Conservation (phyloP, 2,888 invertebrate genomes). For the Xestia sexstrigata region DNA sequence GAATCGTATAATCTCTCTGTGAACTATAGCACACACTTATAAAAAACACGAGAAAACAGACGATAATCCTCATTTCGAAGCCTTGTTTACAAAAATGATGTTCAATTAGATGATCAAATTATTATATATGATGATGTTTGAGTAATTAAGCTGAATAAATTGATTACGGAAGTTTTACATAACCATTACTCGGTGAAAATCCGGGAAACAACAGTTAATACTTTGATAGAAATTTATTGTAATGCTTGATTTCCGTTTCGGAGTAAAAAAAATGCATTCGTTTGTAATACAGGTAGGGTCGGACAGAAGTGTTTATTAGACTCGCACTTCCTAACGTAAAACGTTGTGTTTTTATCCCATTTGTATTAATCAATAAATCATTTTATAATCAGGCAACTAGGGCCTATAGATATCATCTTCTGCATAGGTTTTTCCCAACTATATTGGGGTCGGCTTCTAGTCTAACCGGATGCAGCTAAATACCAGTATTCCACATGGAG, state of each 20-base stretch:
- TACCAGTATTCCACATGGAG: too few relatives aligned
- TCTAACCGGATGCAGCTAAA: too few relatives aligned
- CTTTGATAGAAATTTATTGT: constrained; percentile 20
- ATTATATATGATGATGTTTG: constrained; percentile 21
- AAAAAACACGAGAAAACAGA: constrained; percentile 7
- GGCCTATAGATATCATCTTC: too few relatives aligned
- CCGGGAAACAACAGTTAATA: neutral
- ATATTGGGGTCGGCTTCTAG: too few relatives aligned
- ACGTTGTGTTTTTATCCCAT: neutral
- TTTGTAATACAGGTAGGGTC: neutral
- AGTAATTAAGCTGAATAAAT: constrained; percentile 14
- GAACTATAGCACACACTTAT: constrained; percentile 11
- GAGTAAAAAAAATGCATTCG: neutral
- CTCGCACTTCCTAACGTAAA: neutral
- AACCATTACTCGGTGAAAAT: constrained; percentile 2
- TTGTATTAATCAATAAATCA: neutral
- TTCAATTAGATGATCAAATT: neutral
- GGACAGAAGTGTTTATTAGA: neutral
- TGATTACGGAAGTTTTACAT: constrained; percentile 24
- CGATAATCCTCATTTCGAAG: constrained; percentile 25
- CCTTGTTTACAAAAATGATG: constrained; percentile 21
- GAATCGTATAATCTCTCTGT: neutral
- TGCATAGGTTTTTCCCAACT: too few relatives aligned
- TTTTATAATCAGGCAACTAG: too few relatives aligned
- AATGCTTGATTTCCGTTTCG: constrained; percentile 19